Conservation (phyloP, 1,140 invertebrate genomes). For the Zaprionus vittiger region DNA sequence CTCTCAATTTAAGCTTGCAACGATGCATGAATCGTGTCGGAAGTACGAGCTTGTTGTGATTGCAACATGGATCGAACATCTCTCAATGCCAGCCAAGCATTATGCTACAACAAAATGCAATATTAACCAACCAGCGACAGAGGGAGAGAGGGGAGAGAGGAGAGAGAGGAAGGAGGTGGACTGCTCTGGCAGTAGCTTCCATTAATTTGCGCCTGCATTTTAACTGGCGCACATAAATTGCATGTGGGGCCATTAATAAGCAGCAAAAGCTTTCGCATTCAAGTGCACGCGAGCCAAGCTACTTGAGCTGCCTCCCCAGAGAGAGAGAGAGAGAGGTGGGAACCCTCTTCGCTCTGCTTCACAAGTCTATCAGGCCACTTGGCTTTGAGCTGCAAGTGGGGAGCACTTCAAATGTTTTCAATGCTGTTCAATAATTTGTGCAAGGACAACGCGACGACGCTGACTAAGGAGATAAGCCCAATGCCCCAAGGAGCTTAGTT, state of each 20-base stretch:
- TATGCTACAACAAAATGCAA: constrained; percentile 18
- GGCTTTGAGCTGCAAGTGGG: constrained; percentile 30
- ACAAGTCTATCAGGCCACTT: constrained; percentile 39
- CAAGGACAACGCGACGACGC: constrained; percentile 52
- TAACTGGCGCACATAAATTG: constrained; percentile 72
- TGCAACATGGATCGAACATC: constrained; percentile 1
- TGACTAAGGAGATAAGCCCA: constrained; percentile 35
- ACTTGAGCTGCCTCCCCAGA: constrained; percentile 3
- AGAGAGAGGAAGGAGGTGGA: not conserved
- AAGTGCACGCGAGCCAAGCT: constrained; percentile 11
- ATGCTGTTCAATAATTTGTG: constrained; percentile 79
- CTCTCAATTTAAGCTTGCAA: not conserved
- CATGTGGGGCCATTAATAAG: constrained; percentile 76
- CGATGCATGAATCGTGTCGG: not conserved
- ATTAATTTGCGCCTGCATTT: constrained; percentile 64
- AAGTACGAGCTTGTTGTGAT: not conserved
- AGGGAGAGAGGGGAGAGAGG: too few relatives aligned
- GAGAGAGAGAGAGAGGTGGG: not conserved
- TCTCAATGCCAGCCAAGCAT: constrained; percentile 22
- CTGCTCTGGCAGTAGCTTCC: constrained; percentile 31
- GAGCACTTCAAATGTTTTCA: constrained; percentile 77
- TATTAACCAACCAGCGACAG: not conserved
- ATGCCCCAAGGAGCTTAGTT: not conserved
- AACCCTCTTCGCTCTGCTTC: not conserved
- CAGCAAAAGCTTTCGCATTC: constrained; percentile 64